phyloP scores from a whole-genome alignment of 2,888 invertebrate genomes.

The Dryomyza anilis region DNA sequence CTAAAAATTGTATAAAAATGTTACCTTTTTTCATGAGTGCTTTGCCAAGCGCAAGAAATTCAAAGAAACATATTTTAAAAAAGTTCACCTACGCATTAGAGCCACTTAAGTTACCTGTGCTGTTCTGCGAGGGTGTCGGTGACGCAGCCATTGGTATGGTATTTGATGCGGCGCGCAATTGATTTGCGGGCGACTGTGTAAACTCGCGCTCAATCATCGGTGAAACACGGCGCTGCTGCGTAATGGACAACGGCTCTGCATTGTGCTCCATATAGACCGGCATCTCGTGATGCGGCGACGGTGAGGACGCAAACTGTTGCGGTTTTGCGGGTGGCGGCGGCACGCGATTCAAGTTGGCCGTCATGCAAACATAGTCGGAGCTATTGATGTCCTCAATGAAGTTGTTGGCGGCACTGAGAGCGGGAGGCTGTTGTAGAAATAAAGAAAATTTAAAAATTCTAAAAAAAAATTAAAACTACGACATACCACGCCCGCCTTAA shows the following conservation, averaged over 20 bases:
- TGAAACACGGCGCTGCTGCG: constrained; percentile 17
- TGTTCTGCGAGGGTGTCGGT: constrained; percentile 71
- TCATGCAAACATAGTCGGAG: constrained; percentile 85
- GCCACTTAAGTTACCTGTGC: constrained; percentile 64
- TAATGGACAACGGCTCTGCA: constrained; percentile 26
- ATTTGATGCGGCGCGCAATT: constrained; percentile 27
- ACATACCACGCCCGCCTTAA: constrained; percentile 38
- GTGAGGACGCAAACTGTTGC: background rate
- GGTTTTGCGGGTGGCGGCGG: constrained; percentile 37
- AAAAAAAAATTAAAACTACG: background rate
- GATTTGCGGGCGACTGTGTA: constrained; percentile 36
- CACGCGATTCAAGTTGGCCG: constrained; percentile 66
- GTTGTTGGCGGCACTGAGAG: too few species aligned
- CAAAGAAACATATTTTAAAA: too few species aligned
- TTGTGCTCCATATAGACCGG: too few species aligned
- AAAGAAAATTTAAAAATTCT: background rate
- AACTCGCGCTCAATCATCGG: constrained; percentile 35
- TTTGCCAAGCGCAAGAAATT: background rate
- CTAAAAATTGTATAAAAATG: too few species aligned
- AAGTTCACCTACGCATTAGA: too few species aligned
- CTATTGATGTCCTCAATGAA: constrained; percentile 75
- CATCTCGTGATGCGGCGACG: background rate
- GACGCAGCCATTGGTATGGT: constrained; percentile 60
- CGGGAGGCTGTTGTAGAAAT: too few species aligned
- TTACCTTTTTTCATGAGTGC: background rate